phyloP scores from a whole-genome alignment of 2,113 vertebrate genomes.

The Oncorhynchus tshawytscha region DNA sequence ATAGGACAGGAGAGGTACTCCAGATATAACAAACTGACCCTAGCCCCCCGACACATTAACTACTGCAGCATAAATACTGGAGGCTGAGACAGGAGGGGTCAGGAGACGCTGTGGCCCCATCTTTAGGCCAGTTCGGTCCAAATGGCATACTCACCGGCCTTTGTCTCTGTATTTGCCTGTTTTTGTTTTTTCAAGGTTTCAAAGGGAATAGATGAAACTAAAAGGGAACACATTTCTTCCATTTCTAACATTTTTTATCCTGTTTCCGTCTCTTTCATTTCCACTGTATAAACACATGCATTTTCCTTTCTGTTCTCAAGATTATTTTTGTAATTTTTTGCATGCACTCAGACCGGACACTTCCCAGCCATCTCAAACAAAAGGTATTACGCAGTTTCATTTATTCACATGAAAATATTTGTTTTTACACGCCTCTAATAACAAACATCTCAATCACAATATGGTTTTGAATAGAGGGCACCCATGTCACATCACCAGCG shows the following conservation, averaged over 20 bases:
- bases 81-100: too few species aligned
- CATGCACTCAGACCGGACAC: slow-evolving; percentile 30
- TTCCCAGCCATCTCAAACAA: slow-evolving; percentile 49
- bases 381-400: slow-evolving; percentile 34
- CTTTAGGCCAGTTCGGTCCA: background rate
- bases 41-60: too few species aligned
- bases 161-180: slow-evolving; percentile 17
- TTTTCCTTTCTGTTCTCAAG: slow-evolving; percentile 40
- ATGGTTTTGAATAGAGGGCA: slow-evolving; percentile 32
- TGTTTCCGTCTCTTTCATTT: slow-evolving; percentile 28
- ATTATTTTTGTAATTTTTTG: slow-evolving; percentile 50
- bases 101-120: too few species aligned
- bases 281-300: slow-evolving; percentile 45
- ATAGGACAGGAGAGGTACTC: too few species aligned
- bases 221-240: slow-evolving; percentile 32
- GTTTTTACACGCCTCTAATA: slow-evolving; percentile 46
- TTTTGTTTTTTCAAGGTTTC: slow-evolving; percentile 51
- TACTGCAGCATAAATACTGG: too few species aligned
- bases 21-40: too few species aligned
- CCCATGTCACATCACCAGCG: slow-evolving; percentile 9
- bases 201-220: slow-evolving; percentile 40
- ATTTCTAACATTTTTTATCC: slow-evolving; percentile 31
- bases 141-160: background rate
- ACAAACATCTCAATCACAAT: slow-evolving; percentile 49
- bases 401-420: slow-evolving; percentile 21